phyloP scores from a whole-genome alignment of 2,113 vertebrate genomes.

The Pyrgilauda ruficollis region DNA sequence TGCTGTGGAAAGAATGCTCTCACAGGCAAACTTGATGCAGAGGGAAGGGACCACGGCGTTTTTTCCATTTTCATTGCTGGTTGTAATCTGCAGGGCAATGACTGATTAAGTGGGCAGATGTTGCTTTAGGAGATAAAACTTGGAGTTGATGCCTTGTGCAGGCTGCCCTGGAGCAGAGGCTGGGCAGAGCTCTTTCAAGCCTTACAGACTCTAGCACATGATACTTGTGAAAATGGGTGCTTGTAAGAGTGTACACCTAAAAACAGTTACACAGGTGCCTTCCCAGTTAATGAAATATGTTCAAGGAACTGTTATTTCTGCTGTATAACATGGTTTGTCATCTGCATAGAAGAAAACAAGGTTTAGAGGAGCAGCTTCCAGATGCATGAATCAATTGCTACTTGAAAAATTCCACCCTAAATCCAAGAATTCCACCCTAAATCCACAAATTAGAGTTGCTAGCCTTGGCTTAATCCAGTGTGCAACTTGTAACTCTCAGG shows the following conservation, averaged over 20 bases:
- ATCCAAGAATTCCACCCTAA: background rate
- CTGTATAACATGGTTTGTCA: background rate
- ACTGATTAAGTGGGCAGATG: background rate
- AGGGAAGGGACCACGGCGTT: background rate
- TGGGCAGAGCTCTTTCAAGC: background rate
- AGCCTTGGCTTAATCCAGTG: background rate
- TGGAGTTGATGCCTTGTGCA: background rate
- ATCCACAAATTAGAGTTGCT: background rate
- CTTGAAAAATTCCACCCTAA: background rate
- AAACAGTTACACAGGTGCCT: background rate
- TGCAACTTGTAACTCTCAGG: background rate
- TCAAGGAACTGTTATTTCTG: background rate
- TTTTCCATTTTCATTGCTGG: constrained; percentile 10
- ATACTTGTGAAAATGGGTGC: background rate
- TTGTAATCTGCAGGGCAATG: background rate
- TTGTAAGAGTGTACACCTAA: background rate
- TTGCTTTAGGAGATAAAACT: background rate
- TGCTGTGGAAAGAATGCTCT: constrained; percentile 59
- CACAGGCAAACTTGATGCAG: background rate
- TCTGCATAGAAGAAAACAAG: background rate
- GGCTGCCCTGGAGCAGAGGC: background rate
- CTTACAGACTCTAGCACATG: fast-evolving
- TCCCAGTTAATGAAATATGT: background rate
- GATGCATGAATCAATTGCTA: background rate
- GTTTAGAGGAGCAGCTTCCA: background rate